A percentile compares a stretch with the other conserved stretches of the same genome.
Conservation (phyloP, 2,888 invertebrate species). For the Palloptera scutellata region DNA sequence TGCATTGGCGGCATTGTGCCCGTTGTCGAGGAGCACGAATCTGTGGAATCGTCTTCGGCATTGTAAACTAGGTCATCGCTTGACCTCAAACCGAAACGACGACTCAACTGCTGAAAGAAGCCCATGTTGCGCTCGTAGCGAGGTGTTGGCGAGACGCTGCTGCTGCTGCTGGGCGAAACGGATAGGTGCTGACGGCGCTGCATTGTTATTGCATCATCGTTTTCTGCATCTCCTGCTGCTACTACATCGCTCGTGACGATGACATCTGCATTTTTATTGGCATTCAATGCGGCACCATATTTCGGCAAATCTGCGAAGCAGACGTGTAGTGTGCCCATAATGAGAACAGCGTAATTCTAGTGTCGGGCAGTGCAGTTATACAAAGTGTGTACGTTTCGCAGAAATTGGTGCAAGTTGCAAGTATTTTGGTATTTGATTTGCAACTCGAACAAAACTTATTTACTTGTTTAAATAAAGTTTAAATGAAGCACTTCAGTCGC, state of each 20-base stretch:
- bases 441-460: neutral
- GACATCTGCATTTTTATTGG: neutral
- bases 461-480: neutral
- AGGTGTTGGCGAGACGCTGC: conserved; percentile 66
- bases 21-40: conserved; percentile 63
- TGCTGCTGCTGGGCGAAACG: conserved; percentile 55
- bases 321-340: conserved; percentile 53
- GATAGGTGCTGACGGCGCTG: conserved; percentile 44
- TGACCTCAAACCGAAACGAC: conserved; percentile 69
- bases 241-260: neutral
- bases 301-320: conserved; percentile 53
- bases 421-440: conserved; percentile 13
- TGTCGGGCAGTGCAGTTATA: conserved; percentile 11
- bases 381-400: conserved; percentile 8
- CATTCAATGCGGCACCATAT: conserved; percentile 22
- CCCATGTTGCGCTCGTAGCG: conserved; percentile 70
- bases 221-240: conserved; percentile 17
- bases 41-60: conserved; percentile 64
- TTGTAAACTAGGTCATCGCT: conserved; percentile 64
- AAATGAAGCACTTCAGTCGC: neutral
- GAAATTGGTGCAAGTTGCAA: conserved; percentile 9
- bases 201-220: conserved; percentile 35
- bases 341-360: neutral
- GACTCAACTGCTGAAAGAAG: conserved; percentile 73
- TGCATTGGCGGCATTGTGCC: conserved; percentile 37